These are phyloP conservation scores for Drosophila emarginata DNA, from an alignment of 2,888 invertebrate species.

Conservation along the genomic window DNA sequence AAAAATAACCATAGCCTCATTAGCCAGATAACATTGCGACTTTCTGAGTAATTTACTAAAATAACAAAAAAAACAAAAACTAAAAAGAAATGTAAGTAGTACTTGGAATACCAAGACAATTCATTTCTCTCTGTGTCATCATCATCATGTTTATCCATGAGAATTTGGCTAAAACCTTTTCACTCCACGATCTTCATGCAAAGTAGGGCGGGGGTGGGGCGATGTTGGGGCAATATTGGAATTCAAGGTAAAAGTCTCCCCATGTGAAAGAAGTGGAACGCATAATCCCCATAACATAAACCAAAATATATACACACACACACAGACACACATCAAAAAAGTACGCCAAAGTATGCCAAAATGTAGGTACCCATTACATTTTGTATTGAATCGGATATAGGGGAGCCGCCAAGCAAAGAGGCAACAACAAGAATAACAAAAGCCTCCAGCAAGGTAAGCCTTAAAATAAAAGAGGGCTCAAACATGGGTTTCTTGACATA, in stretches of 20 bases:
- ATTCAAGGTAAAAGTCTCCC: slow-evolving; percentile 17
- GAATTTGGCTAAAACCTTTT: slow-evolving; percentile 22
- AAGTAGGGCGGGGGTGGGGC: neutral
- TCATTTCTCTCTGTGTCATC: slow-evolving; percentile 41
- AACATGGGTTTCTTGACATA: slow-evolving; percentile 14
- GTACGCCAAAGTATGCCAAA: slow-evolving; percentile 69
- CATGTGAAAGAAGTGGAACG: slow-evolving; percentile 49
- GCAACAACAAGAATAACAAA: slow-evolving; percentile 22
- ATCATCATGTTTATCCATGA: slow-evolving; percentile 14
- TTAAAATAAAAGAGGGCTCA: slow-evolving; percentile 7
- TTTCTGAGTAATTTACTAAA: slow-evolving; percentile 33
- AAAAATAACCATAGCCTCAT: slow-evolving; percentile 29
- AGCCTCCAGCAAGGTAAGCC: slow-evolving; percentile 51
- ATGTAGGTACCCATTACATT: slow-evolving; percentile 33
- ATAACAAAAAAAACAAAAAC: neutral
- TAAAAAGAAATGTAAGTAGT: slow-evolving; percentile 1
- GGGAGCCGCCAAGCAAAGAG: slow-evolving; percentile 21
- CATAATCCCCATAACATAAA: slow-evolving; percentile 43
- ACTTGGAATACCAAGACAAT: neutral
- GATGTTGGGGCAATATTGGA: neutral
- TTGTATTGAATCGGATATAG: slow-evolving; percentile 7
- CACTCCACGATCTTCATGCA: slow-evolving; percentile 33
- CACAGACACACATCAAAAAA: slow-evolving; percentile 24
- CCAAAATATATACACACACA: slow-evolving; percentile 25
- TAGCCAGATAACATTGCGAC: slow-evolving; percentile 34